Base-by-base conservation (phyloP, 1,140 invertebrate genomes). In the Doryteuthis pealeii region DNA sequence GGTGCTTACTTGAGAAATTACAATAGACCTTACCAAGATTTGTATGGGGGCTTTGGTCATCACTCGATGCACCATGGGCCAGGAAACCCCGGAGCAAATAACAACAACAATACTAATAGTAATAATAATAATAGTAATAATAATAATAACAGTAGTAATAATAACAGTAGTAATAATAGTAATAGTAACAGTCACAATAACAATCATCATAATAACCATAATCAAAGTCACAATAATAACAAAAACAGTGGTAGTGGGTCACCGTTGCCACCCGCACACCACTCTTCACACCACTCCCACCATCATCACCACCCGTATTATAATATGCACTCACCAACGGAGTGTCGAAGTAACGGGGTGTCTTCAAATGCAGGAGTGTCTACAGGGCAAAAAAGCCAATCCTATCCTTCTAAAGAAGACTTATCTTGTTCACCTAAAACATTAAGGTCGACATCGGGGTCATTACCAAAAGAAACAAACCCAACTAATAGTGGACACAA, bases 41-140 rank as follows among this genome's bases (percentile, higher is more conserved):
- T 78, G 58, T 76, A 79, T 69, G 68, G 65, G 30, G 75, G 76
- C 35, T 26, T 70, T n/a, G 73, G n/a, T 4, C 54, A 62, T 28
- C 54, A 12, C 22, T 6, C 35, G 10, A 10, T 10, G 35, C 35
- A 40, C 3, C 35, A 8, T 49, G 28, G 28, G 49, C 14, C 43
- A 54, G 35, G 40, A n/a, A 22, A 28, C 26, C 10, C 49, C 31
- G 26, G 30, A 32, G 30, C 15, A 32, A 40, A 49, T 12, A 32
- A 71, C 4, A 28, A 71, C 31, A 40, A 40, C 35, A 6, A 43
- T n/a, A 71, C 8, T 43, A 43, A 71, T 28, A 40, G 5, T 26
- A 49, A 22, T 43, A 69, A 26, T 14, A 71, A 71, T 26, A 43
- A 10, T 43, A 43, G 1, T 71, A 40, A 5, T 43, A 30, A 15